These are phyloP conservation scores for Gnathonemus longibarbis DNA, from an alignment of 2,113 vertebrate genomes.

Conservation along the genomic window DNA sequence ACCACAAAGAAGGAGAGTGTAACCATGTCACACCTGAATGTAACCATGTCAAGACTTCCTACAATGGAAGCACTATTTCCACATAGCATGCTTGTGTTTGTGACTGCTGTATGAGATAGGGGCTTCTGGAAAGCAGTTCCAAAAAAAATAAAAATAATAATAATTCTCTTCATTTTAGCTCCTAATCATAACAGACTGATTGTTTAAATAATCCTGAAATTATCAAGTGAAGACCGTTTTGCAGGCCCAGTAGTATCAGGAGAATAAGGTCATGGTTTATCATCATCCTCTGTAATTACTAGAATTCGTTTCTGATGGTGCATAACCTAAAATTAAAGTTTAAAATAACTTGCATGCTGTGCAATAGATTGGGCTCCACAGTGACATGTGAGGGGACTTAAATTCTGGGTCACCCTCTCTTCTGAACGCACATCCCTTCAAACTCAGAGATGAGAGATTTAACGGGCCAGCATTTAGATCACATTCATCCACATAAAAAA, in stretches of 20 bases:
- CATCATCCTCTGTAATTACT: neutral
- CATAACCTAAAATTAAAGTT: conserved; percentile 11
- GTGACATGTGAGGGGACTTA: neutral
- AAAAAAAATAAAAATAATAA: no score
- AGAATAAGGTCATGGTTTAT: neutral
- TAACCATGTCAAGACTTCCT: neutral
- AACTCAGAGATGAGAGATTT: conserved; percentile 20
- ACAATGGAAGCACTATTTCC: neutral
- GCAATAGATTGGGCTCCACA: neutral
- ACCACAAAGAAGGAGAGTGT: no score
- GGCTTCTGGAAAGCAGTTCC: neutral
- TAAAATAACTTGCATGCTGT: neutral
- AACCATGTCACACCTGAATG: neutral
- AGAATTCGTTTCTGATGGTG: neutral
- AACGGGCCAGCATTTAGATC: conserved; percentile 10
- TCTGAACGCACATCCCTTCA: conserved; percentile 7
- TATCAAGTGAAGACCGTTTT: neutral
- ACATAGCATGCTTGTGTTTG: neutral
- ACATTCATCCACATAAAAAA: conserved; percentile 27
- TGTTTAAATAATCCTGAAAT: conserved; percentile 1
- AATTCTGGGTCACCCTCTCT: conserved; percentile 11
- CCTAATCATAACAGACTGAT: neutral
- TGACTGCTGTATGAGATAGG: neutral
- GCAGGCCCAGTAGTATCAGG: neutral
- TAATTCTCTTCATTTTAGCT: neutral